phyloP scores from a whole-genome alignment of 1,140 invertebrate genomes.

The Bathynomus jamesi region DNA sequence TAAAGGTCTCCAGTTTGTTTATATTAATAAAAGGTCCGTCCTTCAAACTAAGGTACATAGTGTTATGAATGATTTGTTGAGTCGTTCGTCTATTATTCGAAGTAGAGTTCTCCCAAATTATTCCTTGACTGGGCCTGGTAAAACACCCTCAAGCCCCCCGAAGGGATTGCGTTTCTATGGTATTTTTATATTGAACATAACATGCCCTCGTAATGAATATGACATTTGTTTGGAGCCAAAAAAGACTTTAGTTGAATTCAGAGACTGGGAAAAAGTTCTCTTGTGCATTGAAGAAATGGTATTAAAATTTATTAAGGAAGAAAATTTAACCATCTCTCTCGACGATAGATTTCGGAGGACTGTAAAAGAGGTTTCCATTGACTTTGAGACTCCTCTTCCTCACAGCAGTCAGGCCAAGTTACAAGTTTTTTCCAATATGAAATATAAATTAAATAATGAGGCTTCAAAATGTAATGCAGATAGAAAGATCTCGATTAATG shows the following conservation, averaged over 20 bases:
- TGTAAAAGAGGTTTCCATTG: constrained; percentile 5
- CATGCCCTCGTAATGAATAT: constrained; percentile 51
- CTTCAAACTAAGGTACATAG: constrained; percentile 48
- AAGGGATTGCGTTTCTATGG: constrained; percentile 44
- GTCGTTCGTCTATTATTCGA: constrained; percentile 41
- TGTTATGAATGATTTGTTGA: constrained; percentile 47
- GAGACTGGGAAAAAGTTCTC: constrained; percentile 50
- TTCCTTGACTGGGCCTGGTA: constrained; percentile 11
- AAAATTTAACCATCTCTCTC: constrained; percentile 16
- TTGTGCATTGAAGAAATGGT: constrained; percentile 49
- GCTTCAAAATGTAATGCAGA: constrained; percentile 17
- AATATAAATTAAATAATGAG: not conserved
- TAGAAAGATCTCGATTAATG: too few species aligned
- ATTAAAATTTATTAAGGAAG: constrained; percentile 37
- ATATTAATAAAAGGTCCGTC: constrained; percentile 54
- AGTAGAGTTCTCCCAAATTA: constrained; percentile 31
- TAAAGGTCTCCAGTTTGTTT: constrained; percentile 54
- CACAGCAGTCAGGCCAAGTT: constrained; percentile 16
- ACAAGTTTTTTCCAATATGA: constrained; percentile 20
- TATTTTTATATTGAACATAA: constrained; percentile 54
- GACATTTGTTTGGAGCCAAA: constrained; percentile 50
- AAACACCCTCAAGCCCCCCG: constrained; percentile 37
- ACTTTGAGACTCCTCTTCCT: constrained; percentile 3
- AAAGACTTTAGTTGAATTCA: constrained; percentile 54
- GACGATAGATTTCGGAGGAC: constrained; percentile 17